Conservation (phyloP, 2,888 invertebrate species). For the Pterostichus madidus region DNA sequence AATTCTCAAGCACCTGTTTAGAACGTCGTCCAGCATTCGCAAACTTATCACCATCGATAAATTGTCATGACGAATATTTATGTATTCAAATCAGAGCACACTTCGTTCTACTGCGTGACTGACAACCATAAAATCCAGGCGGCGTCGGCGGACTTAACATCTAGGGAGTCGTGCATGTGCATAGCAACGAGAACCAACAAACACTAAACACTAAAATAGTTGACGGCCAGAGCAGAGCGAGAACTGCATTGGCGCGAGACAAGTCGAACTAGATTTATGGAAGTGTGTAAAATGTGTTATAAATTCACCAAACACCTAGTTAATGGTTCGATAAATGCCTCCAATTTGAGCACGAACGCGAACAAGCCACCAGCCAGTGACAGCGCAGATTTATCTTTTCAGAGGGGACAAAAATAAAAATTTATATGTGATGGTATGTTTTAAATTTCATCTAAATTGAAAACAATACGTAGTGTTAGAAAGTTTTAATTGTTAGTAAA, state of each 20-base stretch:
- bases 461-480: too few relatives aligned
- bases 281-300: constrained; percentile 53
- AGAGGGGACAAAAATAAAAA: background rate
- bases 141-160: constrained; percentile 53
- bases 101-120: constrained; percentile 53
- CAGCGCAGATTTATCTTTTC: background rate
- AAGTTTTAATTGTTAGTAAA: too few relatives aligned
- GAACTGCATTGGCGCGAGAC: background rate
- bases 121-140: constrained; percentile 59
- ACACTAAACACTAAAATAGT: constrained; percentile 18
- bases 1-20: too few relatives aligned
- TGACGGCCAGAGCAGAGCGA: constrained; percentile 7
- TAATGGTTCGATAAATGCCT: constrained; percentile 59
- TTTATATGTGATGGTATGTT: background rate
- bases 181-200: constrained; percentile 40
- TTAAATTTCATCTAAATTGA: too few relatives aligned
- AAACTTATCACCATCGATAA: background rate
- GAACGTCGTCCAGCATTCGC: too few relatives aligned
- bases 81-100: constrained; percentile 53
- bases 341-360: constrained; percentile 56
- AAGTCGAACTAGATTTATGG: constrained; percentile 51
- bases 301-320: constrained; percentile 64
- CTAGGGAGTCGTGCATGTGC: constrained; percentile 12
- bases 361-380: background rate
- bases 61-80: constrained; percentile 27